Base-by-base conservation (phyloP, 2,888 invertebrate genomes). In the Alloplasta piceator region DNA sequence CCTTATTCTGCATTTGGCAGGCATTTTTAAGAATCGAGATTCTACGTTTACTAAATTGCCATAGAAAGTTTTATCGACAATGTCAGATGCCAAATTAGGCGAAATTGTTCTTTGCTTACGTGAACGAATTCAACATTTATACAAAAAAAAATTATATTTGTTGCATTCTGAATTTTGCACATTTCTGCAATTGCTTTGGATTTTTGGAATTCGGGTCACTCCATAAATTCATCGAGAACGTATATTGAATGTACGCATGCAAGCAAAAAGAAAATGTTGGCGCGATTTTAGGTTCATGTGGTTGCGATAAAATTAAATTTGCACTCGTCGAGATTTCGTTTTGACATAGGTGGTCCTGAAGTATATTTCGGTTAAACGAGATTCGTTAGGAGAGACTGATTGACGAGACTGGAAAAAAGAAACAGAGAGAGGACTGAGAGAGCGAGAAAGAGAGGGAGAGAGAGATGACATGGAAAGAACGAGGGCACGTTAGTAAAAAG, bases 401-500 rank as follows among this genome's bases (percentile, higher is more conserved):
- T 39, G 48, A 41, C 6, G 39, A 36, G 41, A 52, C n/a, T 1
- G 38, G 14, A 9, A 9, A 14, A 43, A 14, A 56, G 26, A 6
- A n/a, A 55, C 9, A 46, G 16, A 63, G 43, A 52, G 12, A 9
- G n/a, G 12, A 70, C 3, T 41, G 56, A 38, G 26, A 67, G 12
- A 50, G 55, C 16, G 55, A 12, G 67, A 46, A 9, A 6, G 38
- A 26, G 60, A 60, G 9, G 64, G 10, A 5, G 36, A 12, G 39
- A 7, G 46, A 14, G 36, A 9, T 55, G 58, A 56, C 48, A 68
- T 63, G 39, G 48, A 68, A 73, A 56, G 68, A 74, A 52, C 36
- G 55, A 48, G 56, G 52, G 50, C 50, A 68, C 72, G 61, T 36
- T 61, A 72, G 56, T 56, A 55, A 80, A 72, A 78, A 71, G 66